Evolutionary conservation across 2,113 vertebrate genomes (phyloP).

Genomic region (Phyllostomus hastatus): DNA sequence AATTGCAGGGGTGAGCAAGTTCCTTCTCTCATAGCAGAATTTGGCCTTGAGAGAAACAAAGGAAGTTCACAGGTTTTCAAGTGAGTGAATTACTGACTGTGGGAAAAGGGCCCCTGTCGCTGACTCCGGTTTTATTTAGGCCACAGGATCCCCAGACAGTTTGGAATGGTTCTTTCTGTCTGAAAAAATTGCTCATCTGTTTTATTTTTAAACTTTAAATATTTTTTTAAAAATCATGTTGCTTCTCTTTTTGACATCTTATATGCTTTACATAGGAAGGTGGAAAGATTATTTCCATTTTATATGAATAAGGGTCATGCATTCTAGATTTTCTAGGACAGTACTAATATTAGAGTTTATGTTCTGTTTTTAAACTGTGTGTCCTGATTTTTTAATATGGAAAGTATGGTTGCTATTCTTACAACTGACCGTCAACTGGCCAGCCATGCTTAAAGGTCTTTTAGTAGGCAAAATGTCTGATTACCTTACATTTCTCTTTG

Average conservation of each 20-base stretch:
- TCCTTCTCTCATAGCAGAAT: background rate
- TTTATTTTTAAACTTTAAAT: conserved; percentile 42
- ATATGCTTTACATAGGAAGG: background rate
- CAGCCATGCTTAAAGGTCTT: background rate
- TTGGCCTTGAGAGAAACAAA: background rate
- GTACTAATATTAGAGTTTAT: background rate
- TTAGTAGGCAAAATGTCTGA: background rate
- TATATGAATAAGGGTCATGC: background rate
- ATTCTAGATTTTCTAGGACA: background rate
- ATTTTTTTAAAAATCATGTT: background rate
- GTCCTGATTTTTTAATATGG: background rate
- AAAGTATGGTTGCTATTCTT: background rate
- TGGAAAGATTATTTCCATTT: conserved; percentile 10
- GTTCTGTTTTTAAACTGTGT: background rate
- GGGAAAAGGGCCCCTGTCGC: background rate
- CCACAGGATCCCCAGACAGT: background rate
- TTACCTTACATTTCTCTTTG: conserved; percentile 1
- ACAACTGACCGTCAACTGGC: background rate
- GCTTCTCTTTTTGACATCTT: background rate
- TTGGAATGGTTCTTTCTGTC: background rate
- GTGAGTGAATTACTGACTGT: background rate
- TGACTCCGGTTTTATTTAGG: background rate
- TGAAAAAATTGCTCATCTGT: background rate
- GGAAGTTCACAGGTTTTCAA: background rate
- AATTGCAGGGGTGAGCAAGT: background rate